phyloP scores from a whole-genome alignment of 1,140 invertebrate species.

The Heliconius hewitsoni region DNA sequence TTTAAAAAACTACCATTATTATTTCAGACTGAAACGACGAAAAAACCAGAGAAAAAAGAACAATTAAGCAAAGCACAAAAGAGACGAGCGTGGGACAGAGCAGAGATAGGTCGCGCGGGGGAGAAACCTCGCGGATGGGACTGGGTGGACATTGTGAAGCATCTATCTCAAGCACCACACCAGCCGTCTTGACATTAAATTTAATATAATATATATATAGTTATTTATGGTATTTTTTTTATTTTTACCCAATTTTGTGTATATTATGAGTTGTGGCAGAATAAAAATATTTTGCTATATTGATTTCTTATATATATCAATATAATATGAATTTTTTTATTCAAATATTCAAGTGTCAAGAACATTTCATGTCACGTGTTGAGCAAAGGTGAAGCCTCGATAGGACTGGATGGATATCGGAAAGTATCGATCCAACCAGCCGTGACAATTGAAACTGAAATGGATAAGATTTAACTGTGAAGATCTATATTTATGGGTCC shows the following conservation, averaged over 20 bases:
- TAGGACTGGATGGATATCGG: slow-evolving; percentile 97
- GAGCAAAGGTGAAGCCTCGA: slow-evolving; percentile 89
- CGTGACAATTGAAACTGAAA: slow-evolving; percentile 54
- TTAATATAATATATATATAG: slow-evolving; percentile 8
- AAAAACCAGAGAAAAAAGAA: slow-evolving; percentile 88
- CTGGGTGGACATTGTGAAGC: slow-evolving; percentile 97
- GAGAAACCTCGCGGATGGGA: slow-evolving; percentile 94
- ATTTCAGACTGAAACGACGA: slow-evolving; percentile 70
- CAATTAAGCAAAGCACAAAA: slow-evolving; percentile 96
- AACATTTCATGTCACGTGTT: too few relatives aligned
- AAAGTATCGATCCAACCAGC: slow-evolving; percentile 85
- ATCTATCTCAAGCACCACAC: slow-evolving; percentile 89
- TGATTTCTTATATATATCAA: too few relatives aligned
- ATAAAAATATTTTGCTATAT: too few relatives aligned
- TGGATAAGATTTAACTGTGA: too few relatives aligned
- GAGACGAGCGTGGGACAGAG: slow-evolving; percentile 90
- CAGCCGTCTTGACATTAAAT: slow-evolving; percentile 60
- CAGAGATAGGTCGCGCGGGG: slow-evolving; percentile 89
- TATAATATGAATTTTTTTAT: too few relatives aligned
- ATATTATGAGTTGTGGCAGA: neutral
- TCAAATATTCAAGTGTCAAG: too few relatives aligned
- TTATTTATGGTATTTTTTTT: neutral
- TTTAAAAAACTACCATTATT: neutral
- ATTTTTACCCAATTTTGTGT: neutral
- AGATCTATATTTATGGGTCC: too few relatives aligned